Base-by-base conservation (phyloP, 2,888 invertebrate species). In the Orchesella flavescens region DNA sequence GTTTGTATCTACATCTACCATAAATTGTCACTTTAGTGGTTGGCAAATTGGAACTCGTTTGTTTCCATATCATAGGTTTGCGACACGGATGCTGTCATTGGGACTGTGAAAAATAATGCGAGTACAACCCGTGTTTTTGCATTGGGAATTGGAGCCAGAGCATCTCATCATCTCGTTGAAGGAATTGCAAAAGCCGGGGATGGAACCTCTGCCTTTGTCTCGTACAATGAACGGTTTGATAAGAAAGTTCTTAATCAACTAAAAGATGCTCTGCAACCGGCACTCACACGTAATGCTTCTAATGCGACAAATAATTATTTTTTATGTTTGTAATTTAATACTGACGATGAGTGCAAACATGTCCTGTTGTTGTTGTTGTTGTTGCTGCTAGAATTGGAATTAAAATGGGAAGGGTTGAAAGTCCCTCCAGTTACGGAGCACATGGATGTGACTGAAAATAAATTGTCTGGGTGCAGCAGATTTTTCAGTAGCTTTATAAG, bases 171-270 rank as follows among this genome's bases (percentile, higher is more conserved):
- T 34, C 86, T 90, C 43, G 89, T 90, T 15, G 89, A 88, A 59
- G 90, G 90, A 34, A 86, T 90, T 1, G 90, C 90, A n/a, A 84
- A 87, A 61, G 89, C 89, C 55, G 90, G 90, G 5, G 86, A 87
- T 19, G 90, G 90, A 4, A 89, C 89, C 7, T 88, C 89, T 5
- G 89, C 89, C 46, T 90, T 90, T 86, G 89, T 89, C 7, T 85
- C 88, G 1, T 81, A 87, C 63, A 85, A 88, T 59, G 89, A 89
- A 73, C 81, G 79, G 13, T 81, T 89, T 61, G 86, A 88, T 21
- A 86, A 86, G 17, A 89, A 89, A 84, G 89, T 89, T 46, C 53
- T 88, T n/a, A 81, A 85, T 19, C 87, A 87, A 59, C 81, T 89
- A 17, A 88, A 89, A 81, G 85, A 88, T 77, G 87, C 88, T 19